These are phyloP conservation scores for Telmatochromis sp. DNA, from an alignment of 2,113 vertebrate species.

Conservation along the genomic window DNA sequence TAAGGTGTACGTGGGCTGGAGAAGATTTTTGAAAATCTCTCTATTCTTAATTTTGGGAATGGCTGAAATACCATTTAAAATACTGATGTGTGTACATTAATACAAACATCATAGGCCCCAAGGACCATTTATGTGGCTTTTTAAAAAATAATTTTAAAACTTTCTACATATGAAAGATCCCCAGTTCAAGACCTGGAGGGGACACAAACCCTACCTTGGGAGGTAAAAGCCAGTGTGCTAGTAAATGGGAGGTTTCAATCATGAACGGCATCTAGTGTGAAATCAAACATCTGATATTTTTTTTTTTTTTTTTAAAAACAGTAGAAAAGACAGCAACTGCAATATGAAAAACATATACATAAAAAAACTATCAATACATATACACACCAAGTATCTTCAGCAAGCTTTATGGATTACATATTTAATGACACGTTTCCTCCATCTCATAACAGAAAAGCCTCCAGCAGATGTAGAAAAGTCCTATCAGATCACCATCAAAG, in stretches of 20 bases:
- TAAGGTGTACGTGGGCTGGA: too few relatives aligned
- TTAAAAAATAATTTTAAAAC: not conserved
- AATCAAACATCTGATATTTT: not conserved
- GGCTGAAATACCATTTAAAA: too few relatives aligned
- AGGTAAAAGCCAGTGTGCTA: not conserved
- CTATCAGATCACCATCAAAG: constrained; percentile 59
- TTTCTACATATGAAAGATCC: not conserved
- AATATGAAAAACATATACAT: not conserved
- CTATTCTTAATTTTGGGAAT: too few relatives aligned
- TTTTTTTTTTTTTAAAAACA: not conserved
- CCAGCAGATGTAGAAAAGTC: constrained; percentile 58
- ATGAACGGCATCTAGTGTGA: not conserved
- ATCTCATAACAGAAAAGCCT: constrained; percentile 37
- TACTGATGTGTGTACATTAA: too few relatives aligned
- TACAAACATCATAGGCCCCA: too few relatives aligned
- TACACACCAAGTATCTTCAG: not conserved
- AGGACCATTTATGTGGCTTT: not conserved
- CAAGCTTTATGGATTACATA: not conserved
- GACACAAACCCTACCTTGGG: not conserved
- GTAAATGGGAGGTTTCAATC: not conserved
- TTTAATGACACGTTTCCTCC: not conserved
- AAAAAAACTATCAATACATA: not conserved
- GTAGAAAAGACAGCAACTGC: not conserved
- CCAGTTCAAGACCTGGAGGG: not conserved
- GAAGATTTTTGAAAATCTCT: too few relatives aligned